Evolutionary conservation across 92 coral and sea anemone species (phyloP), one percentile per base, ranked within the genome.

Genomic region (Actinostola sp.): DNA sequence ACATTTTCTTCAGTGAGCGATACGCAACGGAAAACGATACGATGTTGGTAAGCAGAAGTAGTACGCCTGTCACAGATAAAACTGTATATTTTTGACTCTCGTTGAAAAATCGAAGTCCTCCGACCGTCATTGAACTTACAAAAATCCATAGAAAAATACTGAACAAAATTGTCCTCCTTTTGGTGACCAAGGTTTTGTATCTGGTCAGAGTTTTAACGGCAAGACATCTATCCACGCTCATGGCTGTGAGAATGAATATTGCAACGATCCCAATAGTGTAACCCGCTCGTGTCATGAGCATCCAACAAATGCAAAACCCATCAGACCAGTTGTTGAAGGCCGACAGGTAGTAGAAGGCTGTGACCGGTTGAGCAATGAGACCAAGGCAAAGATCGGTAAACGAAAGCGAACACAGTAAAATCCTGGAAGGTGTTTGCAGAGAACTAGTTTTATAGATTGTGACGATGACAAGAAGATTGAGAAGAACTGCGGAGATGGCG

Each of bases 361-460:
- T 34, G 0, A 56, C 61, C 0, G 80, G 81, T 24, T 73, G 72
- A 29, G 76, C 60, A 33, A 81, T 28, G 7, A 73, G 35, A 0
- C 81, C 86, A 2, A 71, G 38, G 74, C 35, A 38, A 21, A 81
- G 30, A 19, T 81, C 86, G 5, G 76, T 44, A 0, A 81, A 59
- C 3, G 81, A 63, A 67, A 81, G 53, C 1, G 74, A 77, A 58
- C 81, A 56, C 0, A 81, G 69, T 6, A 81, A 45, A 56, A 66
- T 20, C 43, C 51, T 59, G 13, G 81, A 66, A 2, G 86, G 57
- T 13, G 81, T 65, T 33, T 78, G 66, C 0, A 74, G 71, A 2
- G 65, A 73, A 36, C 63, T 49, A 50, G 41, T 81, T 41, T 31
- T 65, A 56, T 45, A 81, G 51, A 81, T 67, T 29, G 86, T 63